Base-by-base conservation (phyloP, 92 coral and sea anemone genomes). In the Phenganax subtilis region DNA sequence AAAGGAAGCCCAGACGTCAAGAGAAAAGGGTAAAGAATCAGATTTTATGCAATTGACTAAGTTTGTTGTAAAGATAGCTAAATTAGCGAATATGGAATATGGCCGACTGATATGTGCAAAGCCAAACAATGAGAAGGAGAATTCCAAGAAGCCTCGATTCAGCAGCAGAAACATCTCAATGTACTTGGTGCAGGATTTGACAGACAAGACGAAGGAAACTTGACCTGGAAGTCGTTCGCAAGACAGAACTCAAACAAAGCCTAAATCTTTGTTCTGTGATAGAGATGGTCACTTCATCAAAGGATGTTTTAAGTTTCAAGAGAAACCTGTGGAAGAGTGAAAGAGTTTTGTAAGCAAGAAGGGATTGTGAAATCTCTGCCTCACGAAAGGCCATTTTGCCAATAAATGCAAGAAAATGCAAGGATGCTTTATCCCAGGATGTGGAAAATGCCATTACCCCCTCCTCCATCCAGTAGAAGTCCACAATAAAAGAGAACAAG, bases 331-430 rank as follows among this genome's bases (percentile, higher is more conserved):
- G 0, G 27, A 7, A 44, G 55, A 71, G 10, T n/a, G 75, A 0
- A 71, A 71, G 29, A 12, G 55, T 9, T 6, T 71, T 10, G 57
- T 71, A 12, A 37, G n/a, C 57, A 71, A 31, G 57, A 47, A 71
- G 10, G 55, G 75, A 44, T 55, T 71, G 17, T 71, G 75, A 31
- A 71, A 71, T 20, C 75, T 71, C 0, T 71, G 75, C n/a, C 75
- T 71, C 2, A 12, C 16, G 6, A 71, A 71, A 17, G 75, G 75
- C 0, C 75, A 71, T 71, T 71, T 37, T 15, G 75, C 29, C 57
- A 71, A 15, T 8, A 71, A 71, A 2, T 71, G 75, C 47, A 71
- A 51, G 20, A 71, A 10, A 20, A 29, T 6, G 31, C 75, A 10
- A 30, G 57, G 27, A 0, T 71, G 75, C 51, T 51, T 71, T 20